These are phyloP conservation scores for Coregonus suidteri DNA, from an alignment of 2,797 vertebrate genomes.

Conservation along the genomic window DNA sequence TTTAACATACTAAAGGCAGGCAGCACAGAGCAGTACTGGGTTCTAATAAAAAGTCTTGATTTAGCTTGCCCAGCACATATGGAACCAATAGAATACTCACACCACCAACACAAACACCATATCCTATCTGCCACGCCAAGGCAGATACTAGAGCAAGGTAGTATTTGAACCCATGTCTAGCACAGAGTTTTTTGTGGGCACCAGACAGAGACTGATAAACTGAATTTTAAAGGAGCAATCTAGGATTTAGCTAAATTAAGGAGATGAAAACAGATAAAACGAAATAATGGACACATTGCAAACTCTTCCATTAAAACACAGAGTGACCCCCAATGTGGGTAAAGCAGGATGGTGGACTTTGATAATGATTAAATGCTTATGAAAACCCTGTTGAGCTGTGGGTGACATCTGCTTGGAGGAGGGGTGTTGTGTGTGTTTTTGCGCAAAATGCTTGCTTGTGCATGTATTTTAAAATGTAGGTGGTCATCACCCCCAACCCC, in stretches of 20 bases:
- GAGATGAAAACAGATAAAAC: neutral
- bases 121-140: no score
- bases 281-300: neutral
- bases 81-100: neutral
- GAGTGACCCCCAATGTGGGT: conserved; percentile 1
- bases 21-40: neutral
- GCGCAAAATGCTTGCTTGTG: no score
- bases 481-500: neutral
- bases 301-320: neutral
- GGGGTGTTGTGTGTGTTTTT: neutral
- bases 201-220: neutral
- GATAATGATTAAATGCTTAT: neutral
- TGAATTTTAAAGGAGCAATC: neutral
- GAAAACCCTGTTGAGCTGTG: neutral
- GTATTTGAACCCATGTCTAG: conserved; percentile 13
- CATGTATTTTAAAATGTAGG: neutral
- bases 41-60: neutral
- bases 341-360: neutral
- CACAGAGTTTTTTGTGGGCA: neutral
- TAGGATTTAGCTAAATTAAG: neutral
- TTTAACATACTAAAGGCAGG: neutral
- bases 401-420: neutral
- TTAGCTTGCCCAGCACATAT: neutral
- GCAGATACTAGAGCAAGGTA: neutral
- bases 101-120: neutral